These are phyloP conservation scores for Poeciliopsis occidentalis DNA, from an alignment of 2,113 vertebrate species.

Conservation along the genomic window DNA sequence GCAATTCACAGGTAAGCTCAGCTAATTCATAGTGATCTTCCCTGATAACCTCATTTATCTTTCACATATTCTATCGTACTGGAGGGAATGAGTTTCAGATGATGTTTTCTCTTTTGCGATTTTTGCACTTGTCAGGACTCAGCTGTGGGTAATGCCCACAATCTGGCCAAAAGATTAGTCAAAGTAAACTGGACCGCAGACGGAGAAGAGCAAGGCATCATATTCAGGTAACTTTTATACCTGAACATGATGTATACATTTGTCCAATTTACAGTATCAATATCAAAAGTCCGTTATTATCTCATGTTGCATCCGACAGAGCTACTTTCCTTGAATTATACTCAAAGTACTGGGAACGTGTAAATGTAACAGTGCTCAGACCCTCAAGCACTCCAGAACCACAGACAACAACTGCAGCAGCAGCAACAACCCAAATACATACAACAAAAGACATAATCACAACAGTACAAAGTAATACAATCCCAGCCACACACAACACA, in stretches of 20 bases:
- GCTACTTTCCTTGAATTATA: neutral
- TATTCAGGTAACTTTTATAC: slow-evolving; percentile 36
- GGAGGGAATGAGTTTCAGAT: neutral
- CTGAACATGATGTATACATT: neutral
- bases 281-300: neutral
- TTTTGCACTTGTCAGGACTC: slow-evolving; percentile 20
- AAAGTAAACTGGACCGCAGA: slow-evolving; percentile 29
- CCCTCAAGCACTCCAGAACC: neutral
- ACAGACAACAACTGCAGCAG: neutral
- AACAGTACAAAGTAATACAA: neutral
- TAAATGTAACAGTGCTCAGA: rapidly evolving
- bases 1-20: neutral
- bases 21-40: neutral
- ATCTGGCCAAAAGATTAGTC: rapidly evolving
- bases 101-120: neutral
- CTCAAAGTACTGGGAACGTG: rapidly evolving
- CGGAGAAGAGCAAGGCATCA: neutral
- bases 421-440: neutral
- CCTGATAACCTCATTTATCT: neutral
- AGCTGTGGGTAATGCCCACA: neutral
- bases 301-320: slow-evolving; percentile 34
- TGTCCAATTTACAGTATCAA: neutral
- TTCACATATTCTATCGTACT: neutral
- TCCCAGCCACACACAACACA: neutral
- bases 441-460: neutral